phyloP scores from a whole-genome alignment of 2,888 invertebrate genomes.

The Hydraecia micacea region DNA sequence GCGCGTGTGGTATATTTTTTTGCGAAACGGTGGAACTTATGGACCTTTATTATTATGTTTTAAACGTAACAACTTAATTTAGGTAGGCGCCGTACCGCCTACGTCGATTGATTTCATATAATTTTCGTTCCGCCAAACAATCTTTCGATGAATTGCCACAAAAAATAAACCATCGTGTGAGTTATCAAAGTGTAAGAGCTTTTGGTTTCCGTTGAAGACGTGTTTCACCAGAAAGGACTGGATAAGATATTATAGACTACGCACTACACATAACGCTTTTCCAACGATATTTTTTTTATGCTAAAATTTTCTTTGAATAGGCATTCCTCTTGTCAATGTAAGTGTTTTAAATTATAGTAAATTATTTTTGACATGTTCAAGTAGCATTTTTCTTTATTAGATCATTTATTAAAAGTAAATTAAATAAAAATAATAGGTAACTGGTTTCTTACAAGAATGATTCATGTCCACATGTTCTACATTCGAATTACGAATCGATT shows the following conservation, averaged over 20 bases:
- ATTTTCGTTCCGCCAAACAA: constrained; percentile 84
- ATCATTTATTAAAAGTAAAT: constrained; percentile 39
- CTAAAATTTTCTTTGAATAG: neutral
- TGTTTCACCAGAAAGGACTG: constrained; percentile 6
- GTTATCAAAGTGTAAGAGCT: constrained; percentile 40
- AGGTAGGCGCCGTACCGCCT: constrained; percentile 87
- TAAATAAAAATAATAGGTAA: constrained; percentile 6
- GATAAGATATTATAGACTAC: neutral
- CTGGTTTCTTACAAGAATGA: constrained; percentile 35
- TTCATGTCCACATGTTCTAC: constrained; percentile 46
- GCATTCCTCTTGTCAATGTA: neutral
- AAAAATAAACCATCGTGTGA: constrained; percentile 74
- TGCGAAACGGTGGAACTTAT: constrained; percentile 84
- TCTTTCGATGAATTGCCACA: constrained; percentile 78
- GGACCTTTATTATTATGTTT: constrained; percentile 84
- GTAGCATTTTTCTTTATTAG: constrained; percentile 1
- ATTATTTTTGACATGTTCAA: neutral
- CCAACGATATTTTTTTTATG: neutral
- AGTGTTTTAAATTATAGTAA: neutral
- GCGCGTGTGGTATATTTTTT: constrained; percentile 87
- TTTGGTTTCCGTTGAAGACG: constrained; percentile 31
- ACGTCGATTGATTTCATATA: constrained; percentile 87
- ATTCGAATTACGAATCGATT: constrained; percentile 48
- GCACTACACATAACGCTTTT: neutral
- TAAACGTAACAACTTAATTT: constrained; percentile 89